Base-by-base conservation (phyloP, 2,113 vertebrate species). In the Camelus dromedarius region DNA sequence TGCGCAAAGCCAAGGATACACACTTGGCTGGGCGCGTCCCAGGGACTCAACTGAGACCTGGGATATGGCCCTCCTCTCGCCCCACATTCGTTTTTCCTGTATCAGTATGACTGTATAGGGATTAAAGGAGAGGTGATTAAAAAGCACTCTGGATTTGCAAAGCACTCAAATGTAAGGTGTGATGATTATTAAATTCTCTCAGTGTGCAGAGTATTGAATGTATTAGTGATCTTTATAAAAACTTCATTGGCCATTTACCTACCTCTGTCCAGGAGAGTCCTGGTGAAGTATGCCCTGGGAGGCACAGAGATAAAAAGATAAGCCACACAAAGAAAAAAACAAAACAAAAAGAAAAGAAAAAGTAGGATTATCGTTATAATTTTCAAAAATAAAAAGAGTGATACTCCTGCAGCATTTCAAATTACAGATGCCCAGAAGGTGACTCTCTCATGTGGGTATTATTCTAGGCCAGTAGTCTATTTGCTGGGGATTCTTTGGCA, bases 151-250 rank as follows among this genome's bases (percentile, higher is more conserved):
- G 77, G 46, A 89, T 89, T 83, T 72, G 52, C 48, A 60, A 84
- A 93, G 54, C 3, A 24, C 20, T 89, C 28, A 77, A 77, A 38
- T 13, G 22, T 52, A 86, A 95, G 56, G 46, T 73, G 28, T 32
- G 80, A 50, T 80, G 42, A 81, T n/a, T 52, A 89, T 81, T 77
- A 89, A 94, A 26, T 86, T 79, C 46, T 93, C 82, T 89, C 58
- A 62, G 19, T 93, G 48, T 48, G 16, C 35, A 3, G 12, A 12
- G 54, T n/a, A 79, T 64, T 28, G 50, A 14, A 20, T 69, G 38
- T 80, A 35, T 54, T 76, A 50, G 42, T 81, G 19, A 80, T 52
- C 46, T 52, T 42, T 62, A 22, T 16, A 35, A 75, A 93, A 67
- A 54, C 28, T 24, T 92, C 42, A 28, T 16, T 38, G 46, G 56